phyloP scores from a whole-genome alignment of 2,888 invertebrate genomes.

The Branchellion lobata region DNA sequence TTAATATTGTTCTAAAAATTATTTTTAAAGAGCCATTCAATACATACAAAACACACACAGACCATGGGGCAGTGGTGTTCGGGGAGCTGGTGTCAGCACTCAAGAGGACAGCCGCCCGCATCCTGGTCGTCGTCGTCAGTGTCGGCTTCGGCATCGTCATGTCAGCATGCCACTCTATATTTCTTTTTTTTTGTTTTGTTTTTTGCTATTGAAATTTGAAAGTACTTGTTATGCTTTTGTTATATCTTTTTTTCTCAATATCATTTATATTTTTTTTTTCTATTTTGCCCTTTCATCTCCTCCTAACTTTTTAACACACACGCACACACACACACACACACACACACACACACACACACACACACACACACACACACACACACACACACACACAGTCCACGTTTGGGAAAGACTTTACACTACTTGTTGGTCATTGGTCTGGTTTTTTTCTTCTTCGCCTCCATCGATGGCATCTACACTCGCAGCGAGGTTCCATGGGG shows the following conservation, averaged over 20 bases:
- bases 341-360: too few relatives aligned
- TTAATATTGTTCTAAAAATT: too few relatives aligned
- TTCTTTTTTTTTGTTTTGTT: too few relatives aligned
- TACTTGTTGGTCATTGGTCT: conserved; percentile 81
- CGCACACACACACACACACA: too few relatives aligned
- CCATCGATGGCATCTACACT: conserved; percentile 82
- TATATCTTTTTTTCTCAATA: too few relatives aligned
- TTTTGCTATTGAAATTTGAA: background rate
- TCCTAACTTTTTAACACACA: too few relatives aligned
- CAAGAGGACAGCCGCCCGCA: conserved; percentile 84
- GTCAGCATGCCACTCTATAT: conserved; percentile 64
- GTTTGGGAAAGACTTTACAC: conserved; percentile 83
- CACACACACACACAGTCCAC: conserved; percentile 70
- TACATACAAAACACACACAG: too few relatives aligned
- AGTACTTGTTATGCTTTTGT: background rate
- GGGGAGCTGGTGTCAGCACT: conserved; percentile 89
- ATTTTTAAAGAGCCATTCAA: too few relatives aligned
- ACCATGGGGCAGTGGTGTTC: conserved; percentile 74
- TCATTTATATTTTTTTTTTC: background rate
- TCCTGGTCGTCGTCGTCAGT: conserved; percentile 90
- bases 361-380: too few relatives aligned
- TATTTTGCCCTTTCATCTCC: background rate
- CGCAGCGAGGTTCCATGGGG: conserved; percentile 69
- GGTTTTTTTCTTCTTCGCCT: conserved; percentile 79
- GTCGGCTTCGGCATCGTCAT: conserved; percentile 93